Percentiles rank a stretch among this genome's conserved stretches.
phyloP scores from a whole-genome alignment of 2,797 vertebrate species.

The Onychomys leucogaster region DNA sequence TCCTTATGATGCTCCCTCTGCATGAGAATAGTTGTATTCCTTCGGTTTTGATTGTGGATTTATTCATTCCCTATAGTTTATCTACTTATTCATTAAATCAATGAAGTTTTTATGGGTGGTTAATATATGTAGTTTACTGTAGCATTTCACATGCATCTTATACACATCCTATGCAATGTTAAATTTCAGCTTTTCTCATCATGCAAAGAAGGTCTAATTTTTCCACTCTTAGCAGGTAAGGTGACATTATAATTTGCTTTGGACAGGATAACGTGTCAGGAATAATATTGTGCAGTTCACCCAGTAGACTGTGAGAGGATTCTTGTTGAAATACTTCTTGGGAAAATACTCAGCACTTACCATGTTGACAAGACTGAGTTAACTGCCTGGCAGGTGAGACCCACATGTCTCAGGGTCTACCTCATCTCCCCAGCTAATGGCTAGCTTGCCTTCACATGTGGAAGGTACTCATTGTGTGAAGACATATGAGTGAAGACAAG shows the following conservation, averaged over 20 bases:
- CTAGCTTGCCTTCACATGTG: background rate
- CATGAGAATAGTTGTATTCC: background rate
- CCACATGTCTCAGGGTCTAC: background rate
- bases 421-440: background rate
- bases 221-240: background rate
- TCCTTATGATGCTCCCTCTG: background rate
- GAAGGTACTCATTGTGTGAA: background rate
- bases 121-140: background rate
- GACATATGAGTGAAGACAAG: background rate
- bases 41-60: background rate
- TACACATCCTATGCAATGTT: background rate
- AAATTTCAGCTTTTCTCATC: background rate
- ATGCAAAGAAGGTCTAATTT: background rate
- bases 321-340: background rate
- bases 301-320: background rate
- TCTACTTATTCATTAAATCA: background rate
- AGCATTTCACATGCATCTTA: background rate
- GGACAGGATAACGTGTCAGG: background rate
- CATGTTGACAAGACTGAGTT: background rate
- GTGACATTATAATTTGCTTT: background rate
- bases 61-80: background rate
- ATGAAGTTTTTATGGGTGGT: background rate
- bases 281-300: background rate
- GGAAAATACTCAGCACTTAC: background rate
- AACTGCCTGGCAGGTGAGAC: background rate